Evolutionary conservation across 2,113 vertebrate genomes (phyloP).

Genomic region (Eleginops maclovinus): DNA sequence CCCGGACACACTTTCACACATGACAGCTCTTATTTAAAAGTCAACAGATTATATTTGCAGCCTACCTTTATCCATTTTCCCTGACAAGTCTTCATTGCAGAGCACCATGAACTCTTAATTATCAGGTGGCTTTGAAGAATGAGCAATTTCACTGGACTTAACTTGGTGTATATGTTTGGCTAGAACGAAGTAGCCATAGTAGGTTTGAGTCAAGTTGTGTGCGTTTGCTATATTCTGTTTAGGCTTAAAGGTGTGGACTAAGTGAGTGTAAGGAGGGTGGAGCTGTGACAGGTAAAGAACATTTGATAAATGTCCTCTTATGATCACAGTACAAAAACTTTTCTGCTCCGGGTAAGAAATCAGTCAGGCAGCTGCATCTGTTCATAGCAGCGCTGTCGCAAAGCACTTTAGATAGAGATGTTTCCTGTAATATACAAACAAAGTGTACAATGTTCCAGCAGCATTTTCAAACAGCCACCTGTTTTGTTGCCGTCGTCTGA

Average conservation of each 20-base stretch:
- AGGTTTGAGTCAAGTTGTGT: constrained; percentile 1
- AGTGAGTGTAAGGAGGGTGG: constrained; percentile 25
- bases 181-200: not conserved
- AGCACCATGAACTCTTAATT: not conserved
- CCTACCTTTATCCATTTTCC: constrained; percentile 51
- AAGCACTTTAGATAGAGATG: not conserved
- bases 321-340: constrained; percentile 16
- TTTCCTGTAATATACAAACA: constrained; percentile 12
- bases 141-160: not conserved
- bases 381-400: not conserved
- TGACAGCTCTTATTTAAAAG: constrained; percentile 16
- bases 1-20: constrained; percentile 12
- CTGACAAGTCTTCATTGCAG: constrained; percentile 14
- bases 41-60: not conserved
- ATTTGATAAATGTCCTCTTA: constrained; percentile 46
- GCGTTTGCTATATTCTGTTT: constrained; percentile 20
- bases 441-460: not conserved
- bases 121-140: not conserved
- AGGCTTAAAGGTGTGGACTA: constrained; percentile 34
- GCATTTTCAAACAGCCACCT: constrained; percentile 22
- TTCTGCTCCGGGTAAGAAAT: constrained; percentile 2
- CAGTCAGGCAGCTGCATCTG: not conserved
- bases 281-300: constrained; percentile 43
- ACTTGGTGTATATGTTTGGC: constrained; percentile 1
- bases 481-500: constrained; percentile 27